Percentiles rank a stretch among this genome's conserved stretches.
phyloP scores from a whole-genome alignment of 2,797 vertebrate species.

The Myotis daubentonii region DNA sequence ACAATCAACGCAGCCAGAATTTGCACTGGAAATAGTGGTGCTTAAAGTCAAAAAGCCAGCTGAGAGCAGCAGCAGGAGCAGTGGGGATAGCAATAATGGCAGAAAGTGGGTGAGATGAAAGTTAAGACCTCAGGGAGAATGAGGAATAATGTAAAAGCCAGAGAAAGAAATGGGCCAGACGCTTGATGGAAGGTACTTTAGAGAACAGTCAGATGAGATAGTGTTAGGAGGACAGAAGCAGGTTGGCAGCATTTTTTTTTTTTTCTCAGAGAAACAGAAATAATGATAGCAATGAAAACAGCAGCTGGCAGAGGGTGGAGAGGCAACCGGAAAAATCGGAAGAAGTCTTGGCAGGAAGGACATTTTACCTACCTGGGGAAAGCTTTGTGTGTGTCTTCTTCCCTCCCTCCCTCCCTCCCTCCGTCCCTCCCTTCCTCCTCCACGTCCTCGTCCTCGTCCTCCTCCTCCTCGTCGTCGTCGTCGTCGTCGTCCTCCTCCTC shows the following conservation, averaged over 20 bases:
- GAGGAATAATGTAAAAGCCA: not conserved
- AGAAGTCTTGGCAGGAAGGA: conserved; percentile 61
- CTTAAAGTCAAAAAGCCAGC: conserved; percentile 20
- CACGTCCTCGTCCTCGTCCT: no score
- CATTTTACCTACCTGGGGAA: conserved; percentile 55
- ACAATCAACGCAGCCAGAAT: not conserved
- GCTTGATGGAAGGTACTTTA: conserved; percentile 29
- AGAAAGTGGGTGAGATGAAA: not conserved
- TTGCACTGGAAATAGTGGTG: conserved; percentile 3
- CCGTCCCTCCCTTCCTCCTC: no score
- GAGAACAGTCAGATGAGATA: conserved; percentile 30
- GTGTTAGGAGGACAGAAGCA: not conserved
- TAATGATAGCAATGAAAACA: conserved; percentile 60
- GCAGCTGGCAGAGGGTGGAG: conserved; percentile 21
- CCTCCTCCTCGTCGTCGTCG: no score
- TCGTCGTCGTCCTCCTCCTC: no score
- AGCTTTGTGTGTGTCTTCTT: not conserved
- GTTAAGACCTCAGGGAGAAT: not conserved
- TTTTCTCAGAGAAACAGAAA: conserved; percentile 56
- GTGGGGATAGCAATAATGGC: not conserved
- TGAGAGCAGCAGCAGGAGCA: not conserved
- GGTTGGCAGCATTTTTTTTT: conserved; percentile 34
- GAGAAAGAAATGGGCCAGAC: not conserved
- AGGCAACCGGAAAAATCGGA: conserved; percentile 5
- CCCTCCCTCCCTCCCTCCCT: not conserved